Evolutionary conservation across 2,113 vertebrate genomes (phyloP).

Genomic region (Apteryx mantelli): DNA sequence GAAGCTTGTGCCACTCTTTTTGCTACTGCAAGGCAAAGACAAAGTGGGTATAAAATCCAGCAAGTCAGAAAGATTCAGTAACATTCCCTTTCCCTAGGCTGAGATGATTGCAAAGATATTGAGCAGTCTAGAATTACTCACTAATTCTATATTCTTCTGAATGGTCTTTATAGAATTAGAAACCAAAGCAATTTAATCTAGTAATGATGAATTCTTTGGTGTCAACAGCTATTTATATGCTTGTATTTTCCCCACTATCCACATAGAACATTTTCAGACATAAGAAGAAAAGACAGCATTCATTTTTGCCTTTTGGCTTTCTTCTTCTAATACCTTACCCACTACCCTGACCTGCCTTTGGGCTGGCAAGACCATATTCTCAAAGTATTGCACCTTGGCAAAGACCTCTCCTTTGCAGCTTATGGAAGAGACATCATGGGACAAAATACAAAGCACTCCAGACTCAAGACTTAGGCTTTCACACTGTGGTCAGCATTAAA

Average conservation of each 20-base stretch:
- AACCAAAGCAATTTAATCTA: neutral
- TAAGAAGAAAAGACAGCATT: neutral
- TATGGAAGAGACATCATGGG: neutral
- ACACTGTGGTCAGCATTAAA: neutral
- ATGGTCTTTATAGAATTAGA: neutral
- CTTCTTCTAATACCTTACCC: neutral
- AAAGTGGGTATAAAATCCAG: neutral
- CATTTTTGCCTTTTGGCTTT: neutral
- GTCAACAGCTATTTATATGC: neutral
- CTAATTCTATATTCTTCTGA: neutral
- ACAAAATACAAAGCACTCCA: neutral
- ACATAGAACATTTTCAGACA: neutral
- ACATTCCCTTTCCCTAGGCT: neutral
- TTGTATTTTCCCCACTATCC: neutral
- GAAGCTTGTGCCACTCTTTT: neutral
- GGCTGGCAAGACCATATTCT: neutral
- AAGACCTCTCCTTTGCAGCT: neutral
- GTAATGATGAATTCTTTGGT: neutral
- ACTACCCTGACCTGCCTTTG: neutral
- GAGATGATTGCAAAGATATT: neutral
- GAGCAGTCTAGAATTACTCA: neutral
- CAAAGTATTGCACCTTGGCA: neutral
- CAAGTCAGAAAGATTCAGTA: neutral
- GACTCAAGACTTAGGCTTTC: neutral
- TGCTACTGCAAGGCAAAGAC: neutral